A percentile compares a stretch with the other conserved stretches of the same genome.
phyloP scores from a whole-genome alignment of 2,113 vertebrate genomes.

The Toxotes chatareus region DNA sequence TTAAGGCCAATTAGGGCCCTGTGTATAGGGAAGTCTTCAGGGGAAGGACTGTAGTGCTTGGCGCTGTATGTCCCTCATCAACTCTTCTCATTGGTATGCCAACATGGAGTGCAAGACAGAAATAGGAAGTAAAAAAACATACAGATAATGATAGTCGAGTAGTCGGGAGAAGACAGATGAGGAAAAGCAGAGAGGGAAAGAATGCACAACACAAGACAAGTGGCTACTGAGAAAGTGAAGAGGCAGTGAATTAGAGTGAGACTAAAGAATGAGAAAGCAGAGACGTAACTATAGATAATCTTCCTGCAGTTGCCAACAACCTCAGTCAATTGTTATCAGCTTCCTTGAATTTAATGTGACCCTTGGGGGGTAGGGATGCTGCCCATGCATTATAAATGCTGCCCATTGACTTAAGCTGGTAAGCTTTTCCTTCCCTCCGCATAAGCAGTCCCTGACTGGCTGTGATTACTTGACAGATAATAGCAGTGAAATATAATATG shows the following conservation, averaged over 20 bases:
- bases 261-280: constrained; percentile 38
- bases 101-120: background rate
- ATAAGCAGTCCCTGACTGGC: constrained; percentile 9
- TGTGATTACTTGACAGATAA: constrained; percentile 30
- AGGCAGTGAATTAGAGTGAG: constrained; percentile 28
- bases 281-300: constrained; percentile 62
- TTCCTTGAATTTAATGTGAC: constrained; percentile 77
- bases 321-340: constrained; percentile 79
- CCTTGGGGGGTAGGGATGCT: constrained; percentile 67
- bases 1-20: constrained; percentile 55
- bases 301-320: constrained; percentile 59
- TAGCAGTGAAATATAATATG: constrained; percentile 1
- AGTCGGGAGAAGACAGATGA: constrained; percentile 2
- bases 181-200: background rate
- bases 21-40: constrained; percentile 19
- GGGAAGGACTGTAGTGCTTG: constrained; percentile 24
- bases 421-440: constrained; percentile 12
- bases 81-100: constrained; percentile 56
- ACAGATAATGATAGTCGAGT: constrained; percentile 6
- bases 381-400: constrained; percentile 70
- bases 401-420: constrained; percentile 51
- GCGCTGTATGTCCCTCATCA: constrained; percentile 22
- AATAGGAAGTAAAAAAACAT: constrained; percentile 10
- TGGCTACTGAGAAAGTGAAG: constrained; percentile 1
- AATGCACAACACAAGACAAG: constrained; percentile 6